Evolutionary conservation across 2,888 invertebrate genomes (phyloP).

Genomic region (Ornithoptera alexandrae): DNA sequence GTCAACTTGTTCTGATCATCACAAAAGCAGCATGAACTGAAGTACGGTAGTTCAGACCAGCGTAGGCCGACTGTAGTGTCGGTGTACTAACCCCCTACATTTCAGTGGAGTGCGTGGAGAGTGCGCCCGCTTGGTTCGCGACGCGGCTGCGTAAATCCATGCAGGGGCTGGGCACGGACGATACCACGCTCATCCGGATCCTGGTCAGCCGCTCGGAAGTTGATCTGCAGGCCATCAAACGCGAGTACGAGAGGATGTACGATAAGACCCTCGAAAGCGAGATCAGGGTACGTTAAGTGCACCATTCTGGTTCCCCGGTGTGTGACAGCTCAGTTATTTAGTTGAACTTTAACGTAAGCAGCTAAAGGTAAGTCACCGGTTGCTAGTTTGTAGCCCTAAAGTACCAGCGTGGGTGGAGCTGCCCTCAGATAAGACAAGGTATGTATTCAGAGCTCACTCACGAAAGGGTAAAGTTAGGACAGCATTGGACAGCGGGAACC

Average conservation of each 20-base stretch:
- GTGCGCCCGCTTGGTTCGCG: constrained; percentile 84
- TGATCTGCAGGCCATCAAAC: constrained; percentile 85
- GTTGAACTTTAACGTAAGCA: too few species aligned
- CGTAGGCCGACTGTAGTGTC: too few species aligned
- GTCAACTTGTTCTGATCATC: too few species aligned
- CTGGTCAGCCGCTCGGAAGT: constrained; percentile 84
- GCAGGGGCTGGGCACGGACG: constrained; percentile 86
- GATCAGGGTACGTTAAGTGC: constrained; percentile 74
- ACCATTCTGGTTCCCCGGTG: too few species aligned
- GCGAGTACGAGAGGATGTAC: constrained; percentile 84
- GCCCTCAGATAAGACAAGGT: neutral
- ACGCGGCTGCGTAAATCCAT: constrained; percentile 82
- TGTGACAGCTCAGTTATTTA: too few species aligned
- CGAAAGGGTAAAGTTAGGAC: too few species aligned
- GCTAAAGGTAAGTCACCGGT: too few species aligned
- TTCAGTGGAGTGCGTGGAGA: constrained; percentile 86
- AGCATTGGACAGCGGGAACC: too few species aligned
- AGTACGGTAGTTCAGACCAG: too few species aligned
- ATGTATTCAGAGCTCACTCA: constrained; percentile 9
- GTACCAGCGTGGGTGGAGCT: too few species aligned
- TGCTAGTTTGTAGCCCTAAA: too few species aligned
- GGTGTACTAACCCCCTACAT: neutral
- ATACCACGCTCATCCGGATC: constrained; percentile 84
- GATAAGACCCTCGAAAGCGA: constrained; percentile 84
- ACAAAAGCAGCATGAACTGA: too few species aligned